Evolutionary conservation across 2,797 vertebrate genomes (phyloP).

Genomic region (Macrochelys suwanniensis): DNA sequence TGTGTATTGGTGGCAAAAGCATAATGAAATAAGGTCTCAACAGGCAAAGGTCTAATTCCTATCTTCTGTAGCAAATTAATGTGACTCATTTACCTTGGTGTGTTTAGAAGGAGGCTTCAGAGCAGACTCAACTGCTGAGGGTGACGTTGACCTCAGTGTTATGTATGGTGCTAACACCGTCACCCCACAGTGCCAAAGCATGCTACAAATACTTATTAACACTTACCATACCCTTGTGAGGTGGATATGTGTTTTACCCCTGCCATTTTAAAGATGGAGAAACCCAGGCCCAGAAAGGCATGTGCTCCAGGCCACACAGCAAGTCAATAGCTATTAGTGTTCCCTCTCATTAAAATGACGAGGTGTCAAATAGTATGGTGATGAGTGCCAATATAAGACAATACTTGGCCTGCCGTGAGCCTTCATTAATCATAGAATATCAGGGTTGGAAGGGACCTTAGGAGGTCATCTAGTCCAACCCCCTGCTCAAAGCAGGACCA

Average conservation of each 20-base stretch:
- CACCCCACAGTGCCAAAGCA: not conserved
- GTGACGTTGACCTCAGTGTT: fast-evolving
- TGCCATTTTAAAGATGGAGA: fast-evolving
- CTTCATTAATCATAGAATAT: no score
- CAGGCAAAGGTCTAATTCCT: not conserved
- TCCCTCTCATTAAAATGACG: fast-evolving
- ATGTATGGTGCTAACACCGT: not conserved
- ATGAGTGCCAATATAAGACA: not conserved
- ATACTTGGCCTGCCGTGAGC: not conserved
- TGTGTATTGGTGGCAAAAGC: not conserved
- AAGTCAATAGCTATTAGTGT: not conserved
- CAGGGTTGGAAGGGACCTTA: no score
- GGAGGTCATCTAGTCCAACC: no score
- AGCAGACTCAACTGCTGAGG: not conserved
- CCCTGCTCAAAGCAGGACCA: no score
- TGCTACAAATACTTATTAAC: fast-evolving
- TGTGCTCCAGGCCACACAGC: not conserved
- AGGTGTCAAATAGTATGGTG: fast-evolving
- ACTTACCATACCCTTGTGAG: not conserved
- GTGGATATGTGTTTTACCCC: not conserved
- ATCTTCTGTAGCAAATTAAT: not conserved
- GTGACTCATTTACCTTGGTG: fast-evolving
- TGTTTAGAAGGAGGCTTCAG: not conserved
- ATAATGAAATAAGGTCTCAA: not conserved
- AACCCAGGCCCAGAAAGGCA: not conserved